Evolutionary conservation across 2,888 invertebrate species (phyloP), one percentile per base, ranked within the genome.

Genomic region (Orthosia incerta): DNA sequence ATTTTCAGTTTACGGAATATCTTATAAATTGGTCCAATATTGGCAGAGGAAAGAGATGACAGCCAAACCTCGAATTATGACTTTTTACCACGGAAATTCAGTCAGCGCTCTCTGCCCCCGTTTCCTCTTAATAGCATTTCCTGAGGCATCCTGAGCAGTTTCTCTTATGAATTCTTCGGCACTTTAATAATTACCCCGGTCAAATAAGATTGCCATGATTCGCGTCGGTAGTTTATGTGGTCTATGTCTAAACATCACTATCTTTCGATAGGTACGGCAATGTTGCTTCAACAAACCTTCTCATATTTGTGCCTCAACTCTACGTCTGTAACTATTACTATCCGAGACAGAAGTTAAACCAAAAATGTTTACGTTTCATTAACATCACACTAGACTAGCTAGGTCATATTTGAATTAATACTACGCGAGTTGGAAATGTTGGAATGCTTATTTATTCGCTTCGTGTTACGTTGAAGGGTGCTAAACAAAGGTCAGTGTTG

Each of bases 361-460:
- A 48, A 46, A 46, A 55, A 16, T 68, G 31, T 45, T 68, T 45
- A 45, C 13, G 4, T 65, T 65, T 51, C 18, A 65, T 46, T 65
- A 48, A 12, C 12, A 48, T n/a, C n/a, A 39, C 9, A 39, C 39
- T 39, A 9, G 39, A 39, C 7, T 7, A 46, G 16, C 3, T 16
- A 11, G 20, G 16, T 55, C 26, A 46, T 31, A 69, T 69, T 48
- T 48, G 4, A 48, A 20, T 69, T 16, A 48, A 18, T 62, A n/a
- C 31, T n/a, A 31, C 3, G 11, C 31, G 4, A 31, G 15, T 63
- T 51, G 16, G 11, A 20, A 11, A 11, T n/a, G 15, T 63, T 51
- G 11, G 11, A 20, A 11, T n/a, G n/a, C 31, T 20, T 16, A 16
- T 18, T 12, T 18, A 57, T 3, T 57, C 39, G 31, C 5, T 31